These are phyloP conservation scores for Dysmachus trigonus DNA, from an alignment of 2,888 invertebrate genomes.

Conservation along the genomic window DNA sequence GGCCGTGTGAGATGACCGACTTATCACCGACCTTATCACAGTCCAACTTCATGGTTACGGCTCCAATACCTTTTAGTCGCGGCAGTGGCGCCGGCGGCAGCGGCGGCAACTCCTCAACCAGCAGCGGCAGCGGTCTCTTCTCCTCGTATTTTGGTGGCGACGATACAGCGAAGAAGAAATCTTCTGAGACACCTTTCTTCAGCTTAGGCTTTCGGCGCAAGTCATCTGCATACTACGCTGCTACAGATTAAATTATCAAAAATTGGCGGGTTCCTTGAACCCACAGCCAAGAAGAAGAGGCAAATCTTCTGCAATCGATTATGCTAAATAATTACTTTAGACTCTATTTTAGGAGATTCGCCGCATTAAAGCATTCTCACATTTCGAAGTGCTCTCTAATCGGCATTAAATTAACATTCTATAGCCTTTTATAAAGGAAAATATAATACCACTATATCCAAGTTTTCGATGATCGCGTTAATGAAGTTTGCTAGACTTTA, in stretches of 20 bases:
- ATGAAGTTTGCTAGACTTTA: not conserved
- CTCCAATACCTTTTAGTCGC: not conserved
- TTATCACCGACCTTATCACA: slow-evolving; percentile 58
- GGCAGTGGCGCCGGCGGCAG: not conserved
- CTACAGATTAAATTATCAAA: slow-evolving; percentile 56
- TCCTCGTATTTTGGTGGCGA: slow-evolving; percentile 63
- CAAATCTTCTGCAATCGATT: not conserved
- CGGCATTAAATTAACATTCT: not conserved
- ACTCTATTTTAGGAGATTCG: not conserved
- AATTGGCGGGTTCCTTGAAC: not conserved
- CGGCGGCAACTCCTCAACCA: not conserved
- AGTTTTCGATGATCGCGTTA: not conserved
- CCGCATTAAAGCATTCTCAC: not conserved
- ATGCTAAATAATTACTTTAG: not conserved
- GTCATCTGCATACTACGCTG: slow-evolving; percentile 62
- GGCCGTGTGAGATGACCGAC: slow-evolving; percentile 90
- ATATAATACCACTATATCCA: not conserved
- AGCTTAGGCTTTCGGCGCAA: slow-evolving; percentile 63
- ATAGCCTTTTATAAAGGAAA: not conserved
- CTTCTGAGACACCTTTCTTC: slow-evolving; percentile 64
- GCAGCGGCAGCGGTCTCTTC: slow-evolving; percentile 54
- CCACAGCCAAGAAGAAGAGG: not conserved
- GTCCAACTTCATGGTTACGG: slow-evolving; percentile 25
- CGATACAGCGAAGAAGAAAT: slow-evolving; percentile 61
- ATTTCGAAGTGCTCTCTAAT: not conserved